Evolutionary conservation across 2,888 invertebrate species (phyloP), one percentile per base, ranked within the genome.

Genomic region (Archips xylosteana): DNA sequence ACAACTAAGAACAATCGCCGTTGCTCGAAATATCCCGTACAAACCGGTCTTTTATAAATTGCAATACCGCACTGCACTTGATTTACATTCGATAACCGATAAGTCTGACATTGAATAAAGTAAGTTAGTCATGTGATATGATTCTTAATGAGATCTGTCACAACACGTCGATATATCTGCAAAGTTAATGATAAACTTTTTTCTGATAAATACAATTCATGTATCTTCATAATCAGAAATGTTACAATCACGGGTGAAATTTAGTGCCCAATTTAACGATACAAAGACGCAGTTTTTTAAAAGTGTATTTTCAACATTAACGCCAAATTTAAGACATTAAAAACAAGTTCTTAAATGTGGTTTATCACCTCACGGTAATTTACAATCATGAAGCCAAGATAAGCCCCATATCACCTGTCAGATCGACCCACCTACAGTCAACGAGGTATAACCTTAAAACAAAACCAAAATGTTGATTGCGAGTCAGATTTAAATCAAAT

Each of bases 91-190:
- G 45, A 45, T 62, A 45, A 62, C 45, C 23, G 62, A 62, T 45
- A 62, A 62, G 62, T 62, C n/a, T 23, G 62, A 62, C 78, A 80
- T 79, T 78, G 78, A 74, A 57, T 59, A 54, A 63, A 66, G 51
- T 76, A 78, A 78, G 77, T 60, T 67, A 74, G 78, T 78, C 77
- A 71, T 68, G 59, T 71, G 71, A 69, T 70, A 64, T 72, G 74
- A 64, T 65, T 77, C 78, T 78, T 81, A 78, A 80, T 79, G 70
- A 76, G 78, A 79, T 80, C 76, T 78, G 80, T 83, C 78, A 76
- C 71, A 77, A 74, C 75, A 78, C 78, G 82, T 82, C 82, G 79
- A 75, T 67, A 45, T 67, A 36, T 13, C 54, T 63, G 34, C 57
- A 13, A 2, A 15, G 15, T 32, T 34, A 62, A 63, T 32, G 32